phyloP scores from a whole-genome alignment of 2,113 vertebrate genomes.

The Hippocampus zosterae region DNA sequence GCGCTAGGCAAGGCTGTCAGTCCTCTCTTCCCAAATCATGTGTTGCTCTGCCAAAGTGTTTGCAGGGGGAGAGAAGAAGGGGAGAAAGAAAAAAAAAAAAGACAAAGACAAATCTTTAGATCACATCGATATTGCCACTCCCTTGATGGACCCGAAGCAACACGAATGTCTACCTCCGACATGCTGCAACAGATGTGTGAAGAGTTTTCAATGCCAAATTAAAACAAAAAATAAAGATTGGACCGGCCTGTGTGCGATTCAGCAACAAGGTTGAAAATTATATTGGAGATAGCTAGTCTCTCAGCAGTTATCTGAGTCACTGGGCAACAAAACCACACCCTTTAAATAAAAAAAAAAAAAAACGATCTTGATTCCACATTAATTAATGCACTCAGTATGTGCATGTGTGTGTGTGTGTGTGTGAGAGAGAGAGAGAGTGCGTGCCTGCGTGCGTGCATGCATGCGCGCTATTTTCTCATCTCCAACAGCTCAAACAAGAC shows the following conservation, averaged over 20 bases:
- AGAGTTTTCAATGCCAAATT: slow-evolving; percentile 43
- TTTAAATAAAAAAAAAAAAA: slow-evolving; percentile 6
- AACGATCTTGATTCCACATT: slow-evolving; percentile 10
- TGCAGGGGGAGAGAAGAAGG: slow-evolving; percentile 24
- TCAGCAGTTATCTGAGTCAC: slow-evolving; percentile 36
- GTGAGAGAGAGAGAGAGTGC: neutral
- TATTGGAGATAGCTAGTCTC: slow-evolving; percentile 34
- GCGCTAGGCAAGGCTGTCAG: slow-evolving; percentile 92
- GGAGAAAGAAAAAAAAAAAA: slow-evolving; percentile 19
- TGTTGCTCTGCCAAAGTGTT: slow-evolving; percentile 62
- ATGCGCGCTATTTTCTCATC: slow-evolving; percentile 8
- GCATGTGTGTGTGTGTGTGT: slow-evolving; percentile 6
- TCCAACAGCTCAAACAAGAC: slow-evolving; percentile 22
- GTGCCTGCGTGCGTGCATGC: slow-evolving; percentile 2
- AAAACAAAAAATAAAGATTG: slow-evolving; percentile 41
- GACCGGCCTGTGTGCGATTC: slow-evolving; percentile 44
- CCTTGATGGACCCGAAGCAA: slow-evolving; percentile 62
- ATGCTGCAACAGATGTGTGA: slow-evolving; percentile 67
- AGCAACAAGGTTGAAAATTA: slow-evolving; percentile 53
- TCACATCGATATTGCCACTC: slow-evolving; percentile 66
- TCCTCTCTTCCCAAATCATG: slow-evolving; percentile 88
- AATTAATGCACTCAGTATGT: slow-evolving; percentile 16
- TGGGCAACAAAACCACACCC: slow-evolving; percentile 58
- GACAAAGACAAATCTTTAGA: slow-evolving; percentile 67
- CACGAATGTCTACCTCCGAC: slow-evolving; percentile 44